Percentiles rank a stretch among this genome's conserved stretches.
These are phyloP conservation scores for Colistium nudipinnis DNA, from an alignment of 2,113 vertebrate genomes.

Conservation along the genomic window DNA sequence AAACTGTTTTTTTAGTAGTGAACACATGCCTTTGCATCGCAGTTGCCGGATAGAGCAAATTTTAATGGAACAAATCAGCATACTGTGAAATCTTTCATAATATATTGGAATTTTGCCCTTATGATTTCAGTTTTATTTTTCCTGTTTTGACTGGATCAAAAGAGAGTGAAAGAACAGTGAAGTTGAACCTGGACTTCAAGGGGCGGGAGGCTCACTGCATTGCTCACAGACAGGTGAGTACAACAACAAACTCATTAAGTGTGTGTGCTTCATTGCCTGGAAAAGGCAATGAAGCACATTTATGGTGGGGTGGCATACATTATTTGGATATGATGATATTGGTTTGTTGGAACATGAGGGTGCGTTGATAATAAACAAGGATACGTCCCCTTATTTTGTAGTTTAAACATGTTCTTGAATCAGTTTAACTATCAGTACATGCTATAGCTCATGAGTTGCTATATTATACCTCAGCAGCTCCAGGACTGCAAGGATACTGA, in stretches of 20 bases:
- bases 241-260: background rate
- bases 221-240: background rate
- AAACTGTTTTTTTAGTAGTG: background rate
- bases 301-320: background rate
- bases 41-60: background rate
- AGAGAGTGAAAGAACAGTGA: background rate
- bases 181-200: background rate
- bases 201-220: background rate
- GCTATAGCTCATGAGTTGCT: background rate
- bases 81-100: too few relatives aligned
- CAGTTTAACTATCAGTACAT: too few relatives aligned
- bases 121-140: background rate
- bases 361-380: too few relatives aligned
- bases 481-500: constrained; percentile 36
- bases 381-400: too few relatives aligned
- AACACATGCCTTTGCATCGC: background rate
- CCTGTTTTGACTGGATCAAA: background rate
- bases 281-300: background rate
- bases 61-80: background rate
- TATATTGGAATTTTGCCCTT: background rate
- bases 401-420: too few relatives aligned
- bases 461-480: constrained; percentile 10
- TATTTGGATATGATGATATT: background rate
- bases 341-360: background rate
- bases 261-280: background rate